Evolutionary conservation across 2,888 invertebrate genomes (phyloP).

Genomic region (Caenorhabditis zanzibari): DNA sequence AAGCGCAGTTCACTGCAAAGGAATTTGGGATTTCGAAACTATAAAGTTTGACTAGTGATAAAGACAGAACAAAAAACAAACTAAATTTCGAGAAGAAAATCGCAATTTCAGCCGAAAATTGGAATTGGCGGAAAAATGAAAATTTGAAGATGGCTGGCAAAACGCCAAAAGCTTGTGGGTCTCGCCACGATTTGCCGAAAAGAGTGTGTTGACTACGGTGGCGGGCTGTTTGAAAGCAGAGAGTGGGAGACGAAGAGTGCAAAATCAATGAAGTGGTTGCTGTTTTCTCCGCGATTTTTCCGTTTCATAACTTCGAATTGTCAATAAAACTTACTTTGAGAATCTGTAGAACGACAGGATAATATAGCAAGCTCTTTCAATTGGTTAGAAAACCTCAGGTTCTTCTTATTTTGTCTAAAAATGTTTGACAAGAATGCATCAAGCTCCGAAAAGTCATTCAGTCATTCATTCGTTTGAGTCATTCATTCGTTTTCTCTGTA

Average conservation of each 20-base stretch:
- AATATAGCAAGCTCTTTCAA: background rate
- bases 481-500: background rate
- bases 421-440: too few relatives aligned
- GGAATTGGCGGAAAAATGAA: constrained; percentile 26
- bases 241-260: constrained; percentile 40
- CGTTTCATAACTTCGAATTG: constrained; percentile 45
- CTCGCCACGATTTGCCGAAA: constrained; percentile 46
- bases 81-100: background rate
- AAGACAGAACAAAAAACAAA: too few relatives aligned
- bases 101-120: constrained; percentile 6
- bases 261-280: constrained; percentile 64
- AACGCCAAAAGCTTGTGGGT: constrained; percentile 60
- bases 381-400: background rate
- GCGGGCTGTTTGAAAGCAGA: background rate
- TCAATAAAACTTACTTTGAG: background rate
- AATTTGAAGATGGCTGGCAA: constrained; percentile 63
- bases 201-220: constrained; percentile 11
- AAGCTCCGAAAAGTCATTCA: too few relatives aligned
- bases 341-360: too few relatives aligned
- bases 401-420: background rate
- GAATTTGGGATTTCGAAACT: too few relatives aligned
- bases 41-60: too few relatives aligned
- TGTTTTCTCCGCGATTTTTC: constrained; percentile 30
- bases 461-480: too few relatives aligned
- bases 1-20: too few relatives aligned